phyloP scores from a whole-genome alignment of 1,140 invertebrate species.

The Colletes latitarsis region DNA sequence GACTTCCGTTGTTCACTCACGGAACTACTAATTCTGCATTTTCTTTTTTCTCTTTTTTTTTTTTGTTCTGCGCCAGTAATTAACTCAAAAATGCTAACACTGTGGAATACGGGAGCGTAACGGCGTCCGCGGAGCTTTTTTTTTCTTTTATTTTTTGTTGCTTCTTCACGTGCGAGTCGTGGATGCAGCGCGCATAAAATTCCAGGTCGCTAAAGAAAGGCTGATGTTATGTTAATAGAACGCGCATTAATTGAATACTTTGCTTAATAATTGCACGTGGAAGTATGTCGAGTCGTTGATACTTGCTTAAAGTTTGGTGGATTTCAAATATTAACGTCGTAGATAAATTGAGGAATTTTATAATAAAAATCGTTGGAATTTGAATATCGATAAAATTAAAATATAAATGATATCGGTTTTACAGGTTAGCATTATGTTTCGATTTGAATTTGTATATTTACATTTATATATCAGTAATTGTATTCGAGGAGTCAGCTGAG shows the following conservation, averaged over 20 bases:
- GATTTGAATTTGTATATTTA: neutral
- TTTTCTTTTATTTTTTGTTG: neutral
- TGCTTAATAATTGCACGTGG: neutral
- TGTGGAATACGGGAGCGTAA: conserved; percentile 23
- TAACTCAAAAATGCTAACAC: conserved; percentile 48
- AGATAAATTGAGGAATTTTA: neutral
- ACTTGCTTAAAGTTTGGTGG: neutral
- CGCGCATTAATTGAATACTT: conserved; percentile 16
- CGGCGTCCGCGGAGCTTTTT: neutral
- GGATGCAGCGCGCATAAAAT: conserved; percentile 16
- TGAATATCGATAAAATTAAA: too few relatives aligned
- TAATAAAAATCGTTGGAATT: neutral
- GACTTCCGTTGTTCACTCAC: conserved; percentile 15
- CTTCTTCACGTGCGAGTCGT: neutral
- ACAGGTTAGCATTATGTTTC: too few relatives aligned
- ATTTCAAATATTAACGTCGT: neutral
- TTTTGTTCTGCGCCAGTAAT: conserved; percentile 20
- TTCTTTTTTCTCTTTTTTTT: neutral
- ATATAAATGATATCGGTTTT: too few relatives aligned
- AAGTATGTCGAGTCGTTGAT: neutral
- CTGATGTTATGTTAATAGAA: conserved; percentile 29
- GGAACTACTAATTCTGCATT: conserved; percentile 10
- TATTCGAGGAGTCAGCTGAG: neutral
- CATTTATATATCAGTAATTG: too few relatives aligned
- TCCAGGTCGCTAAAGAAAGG: neutral